Conservation (phyloP, 2,113 vertebrate species). For the Oriolus oriolus region DNA sequence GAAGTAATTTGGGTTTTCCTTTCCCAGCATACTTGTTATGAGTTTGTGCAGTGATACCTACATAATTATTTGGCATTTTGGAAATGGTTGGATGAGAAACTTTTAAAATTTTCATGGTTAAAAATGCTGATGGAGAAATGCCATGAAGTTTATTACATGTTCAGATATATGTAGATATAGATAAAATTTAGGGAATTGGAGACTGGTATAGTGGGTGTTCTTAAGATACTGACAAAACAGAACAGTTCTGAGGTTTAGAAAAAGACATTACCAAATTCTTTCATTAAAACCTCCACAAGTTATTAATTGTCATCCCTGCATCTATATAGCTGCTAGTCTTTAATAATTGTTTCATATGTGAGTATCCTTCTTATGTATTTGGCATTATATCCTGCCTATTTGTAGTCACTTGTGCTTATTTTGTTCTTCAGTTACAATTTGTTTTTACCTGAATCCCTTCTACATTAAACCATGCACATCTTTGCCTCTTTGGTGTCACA, state of each 20-base stretch:
- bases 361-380: neutral
- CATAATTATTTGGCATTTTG: neutral
- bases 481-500: neutral
- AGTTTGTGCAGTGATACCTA: neutral
- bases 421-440: neutral
- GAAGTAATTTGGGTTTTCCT: neutral
- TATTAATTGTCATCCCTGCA: neutral
- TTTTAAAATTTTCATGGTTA: neutral
- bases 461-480: neutral
- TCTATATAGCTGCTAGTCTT: neutral
- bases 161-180: neutral
- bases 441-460: neutral
- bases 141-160: neutral
- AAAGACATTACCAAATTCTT: neutral
- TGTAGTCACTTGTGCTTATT: neutral
- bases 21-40: neutral
- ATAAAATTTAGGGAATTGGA: neutral
- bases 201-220: neutral
- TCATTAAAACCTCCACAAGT: neutral
- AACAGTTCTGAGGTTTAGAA: neutral
- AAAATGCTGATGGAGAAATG: neutral
- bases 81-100: neutral
- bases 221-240: neutral
- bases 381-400: neutral
- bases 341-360: neutral